Percentiles rank a stretch among this genome's conserved stretches.
phyloP scores from a whole-genome alignment of 2,888 invertebrate species.

The Neocrepidodera transversa region DNA sequence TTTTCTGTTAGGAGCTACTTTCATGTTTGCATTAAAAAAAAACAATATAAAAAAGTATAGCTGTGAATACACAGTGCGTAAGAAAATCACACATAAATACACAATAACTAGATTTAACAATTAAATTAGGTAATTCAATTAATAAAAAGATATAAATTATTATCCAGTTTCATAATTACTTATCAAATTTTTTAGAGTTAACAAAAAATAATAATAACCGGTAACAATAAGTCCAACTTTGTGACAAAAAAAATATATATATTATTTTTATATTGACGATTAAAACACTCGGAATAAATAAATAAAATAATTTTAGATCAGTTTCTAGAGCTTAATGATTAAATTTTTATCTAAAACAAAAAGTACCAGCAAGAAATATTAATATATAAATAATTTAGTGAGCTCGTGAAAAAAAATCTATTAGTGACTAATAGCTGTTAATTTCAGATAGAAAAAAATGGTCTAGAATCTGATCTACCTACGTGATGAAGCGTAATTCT shows the following conservation, averaged over 20 bases:
- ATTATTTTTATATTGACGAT: constrained; percentile 17
- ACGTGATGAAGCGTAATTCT: constrained; percentile 42
- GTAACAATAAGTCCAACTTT: constrained; percentile 36
- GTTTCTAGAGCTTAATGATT: not conserved
- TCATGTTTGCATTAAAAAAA: no score
- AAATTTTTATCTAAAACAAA: no score
- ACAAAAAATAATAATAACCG: constrained; percentile 30
- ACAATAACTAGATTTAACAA: constrained; percentile 37
- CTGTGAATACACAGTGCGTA: constrained; percentile 30
- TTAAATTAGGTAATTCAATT: constrained; percentile 36
- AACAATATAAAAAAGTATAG: constrained; percentile 17
- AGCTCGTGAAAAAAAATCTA: no score
- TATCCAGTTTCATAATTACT: constrained; percentile 13
- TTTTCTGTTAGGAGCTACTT: no score
- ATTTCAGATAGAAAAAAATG: no score
- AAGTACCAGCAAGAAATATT: no score
- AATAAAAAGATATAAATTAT: constrained; percentile 30
- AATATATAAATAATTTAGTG: no score
- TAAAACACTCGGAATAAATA: constrained; percentile 41
- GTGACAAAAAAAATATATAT: constrained; percentile 30
- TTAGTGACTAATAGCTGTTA: no score
- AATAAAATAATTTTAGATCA: constrained; percentile 36
- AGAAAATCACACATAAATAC: constrained; percentile 36
- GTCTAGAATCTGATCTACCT: constrained; percentile 7
- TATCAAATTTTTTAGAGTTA: constrained; percentile 21